Evolutionary conservation across 2,888 invertebrate genomes (phyloP).

Genomic region (Trachelus troglodyta): DNA sequence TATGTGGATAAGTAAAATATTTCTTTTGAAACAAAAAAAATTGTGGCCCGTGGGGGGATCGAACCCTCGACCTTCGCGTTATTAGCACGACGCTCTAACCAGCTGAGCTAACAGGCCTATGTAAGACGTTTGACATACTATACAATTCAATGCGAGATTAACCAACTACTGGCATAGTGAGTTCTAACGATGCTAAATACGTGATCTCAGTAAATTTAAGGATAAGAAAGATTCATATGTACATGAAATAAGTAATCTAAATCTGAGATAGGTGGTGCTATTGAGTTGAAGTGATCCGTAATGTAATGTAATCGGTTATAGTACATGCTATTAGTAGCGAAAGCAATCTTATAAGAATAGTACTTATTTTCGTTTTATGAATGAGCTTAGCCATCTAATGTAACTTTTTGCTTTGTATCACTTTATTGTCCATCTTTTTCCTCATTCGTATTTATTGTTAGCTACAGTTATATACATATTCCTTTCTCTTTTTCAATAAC

Average conservation of each 20-base stretch:
- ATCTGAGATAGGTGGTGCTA: neutral
- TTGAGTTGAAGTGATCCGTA: neutral
- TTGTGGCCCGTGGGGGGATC: conserved; percentile 33
- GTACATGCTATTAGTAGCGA: no score
- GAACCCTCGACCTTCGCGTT: conserved; percentile 38
- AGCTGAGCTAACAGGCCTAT: conserved; percentile 16
- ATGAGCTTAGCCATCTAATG: no score
- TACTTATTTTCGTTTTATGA: no score
- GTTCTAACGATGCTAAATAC: neutral
- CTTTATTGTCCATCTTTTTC: no score
- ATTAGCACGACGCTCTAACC: conserved; percentile 25
- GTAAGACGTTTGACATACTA: neutral
- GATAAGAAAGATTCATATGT: neutral
- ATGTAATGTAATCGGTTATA: no score
- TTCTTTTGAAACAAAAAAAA: neutral
- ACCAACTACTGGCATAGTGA: neutral
- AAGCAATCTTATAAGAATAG: no score
- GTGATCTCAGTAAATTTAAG: neutral
- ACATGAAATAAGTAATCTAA: neutral
- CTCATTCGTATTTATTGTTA: neutral
- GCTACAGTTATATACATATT: neutral
- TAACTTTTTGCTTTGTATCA: no score
- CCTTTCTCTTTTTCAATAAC: neutral
- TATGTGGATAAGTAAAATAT: neutral
- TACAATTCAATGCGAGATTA: neutral